Evolutionary conservation across 1,140 invertebrate genomes (phyloP).

Genomic region (Trichoplusia ni): DNA sequence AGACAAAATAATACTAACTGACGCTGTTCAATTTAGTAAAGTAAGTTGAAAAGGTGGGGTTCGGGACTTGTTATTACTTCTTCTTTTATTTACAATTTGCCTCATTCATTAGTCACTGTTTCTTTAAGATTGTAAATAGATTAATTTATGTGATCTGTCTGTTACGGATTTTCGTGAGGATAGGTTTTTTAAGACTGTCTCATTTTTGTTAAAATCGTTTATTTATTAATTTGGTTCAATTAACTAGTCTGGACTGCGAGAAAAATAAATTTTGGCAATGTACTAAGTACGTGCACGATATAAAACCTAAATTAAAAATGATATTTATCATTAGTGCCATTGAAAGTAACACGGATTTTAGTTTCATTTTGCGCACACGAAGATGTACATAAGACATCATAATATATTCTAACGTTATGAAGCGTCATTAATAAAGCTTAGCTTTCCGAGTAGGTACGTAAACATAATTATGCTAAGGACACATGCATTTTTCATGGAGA

Average conservation of each 20-base stretch:
- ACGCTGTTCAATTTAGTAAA: slow-evolving; percentile 21
- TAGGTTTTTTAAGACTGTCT: slow-evolving; percentile 63
- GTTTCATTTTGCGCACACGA: slow-evolving; percentile 26
- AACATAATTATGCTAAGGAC: not conserved
- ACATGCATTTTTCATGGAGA: not conserved
- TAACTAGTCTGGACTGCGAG: slow-evolving; percentile 63
- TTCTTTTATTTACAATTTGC: slow-evolving; percentile 40
- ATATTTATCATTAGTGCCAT: slow-evolving; percentile 55
- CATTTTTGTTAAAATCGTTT: slow-evolving; percentile 60
- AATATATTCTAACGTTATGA: slow-evolving; percentile 13
- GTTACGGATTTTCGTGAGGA: slow-evolving; percentile 39
- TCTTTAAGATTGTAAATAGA: slow-evolving; percentile 41
- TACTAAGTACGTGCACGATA: not conserved
- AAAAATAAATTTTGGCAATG: slow-evolving; percentile 6
- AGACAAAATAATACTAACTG: slow-evolving; percentile 1
- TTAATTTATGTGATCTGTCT: slow-evolving; percentile 37
- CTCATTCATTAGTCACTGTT: slow-evolving; percentile 49
- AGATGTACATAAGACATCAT: slow-evolving; percentile 22
- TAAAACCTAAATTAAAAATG: slow-evolving; percentile 33
- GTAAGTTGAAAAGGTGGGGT: not conserved
- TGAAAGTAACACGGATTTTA: slow-evolving; percentile 24
- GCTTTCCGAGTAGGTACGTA: slow-evolving; percentile 8
- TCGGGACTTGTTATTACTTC: slow-evolving; percentile 18
- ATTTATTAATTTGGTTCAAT: slow-evolving; percentile 69
- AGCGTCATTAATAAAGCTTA: slow-evolving; percentile 10